Percentiles rank a stretch among this genome's conserved stretches.
phyloP scores from a whole-genome alignment of 2,888 invertebrate genomes.

The Stomorhina lunata region DNA sequence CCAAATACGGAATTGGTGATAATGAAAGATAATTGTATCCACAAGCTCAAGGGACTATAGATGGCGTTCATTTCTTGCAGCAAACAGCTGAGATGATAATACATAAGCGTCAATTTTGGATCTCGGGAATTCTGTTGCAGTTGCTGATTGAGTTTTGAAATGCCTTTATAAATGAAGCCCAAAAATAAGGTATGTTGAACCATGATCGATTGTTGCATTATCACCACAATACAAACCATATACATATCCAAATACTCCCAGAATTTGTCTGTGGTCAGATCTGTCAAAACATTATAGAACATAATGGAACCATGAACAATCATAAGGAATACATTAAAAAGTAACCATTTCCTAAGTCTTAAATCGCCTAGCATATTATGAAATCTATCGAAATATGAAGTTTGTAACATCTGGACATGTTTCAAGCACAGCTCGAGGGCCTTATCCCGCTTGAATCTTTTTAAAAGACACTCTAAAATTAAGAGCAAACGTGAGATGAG shows the following conservation, averaged over 20 bases:
- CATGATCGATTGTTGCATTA: slow-evolving; percentile 22
- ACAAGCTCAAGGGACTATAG: slow-evolving; percentile 12
- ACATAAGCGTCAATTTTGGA: slow-evolving; percentile 16
- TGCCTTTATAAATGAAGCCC: slow-evolving; percentile 31
- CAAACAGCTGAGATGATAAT: neutral
- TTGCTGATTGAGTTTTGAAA: slow-evolving; percentile 21
- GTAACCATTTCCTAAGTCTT: neutral
- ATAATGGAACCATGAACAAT: neutral
- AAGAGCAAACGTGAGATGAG: neutral
- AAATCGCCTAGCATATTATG: neutral
- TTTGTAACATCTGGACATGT: neutral
- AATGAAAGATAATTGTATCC: slow-evolving; percentile 16
- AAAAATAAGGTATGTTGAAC: slow-evolving; percentile 25
- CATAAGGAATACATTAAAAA: neutral
- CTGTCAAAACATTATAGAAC: neutral
- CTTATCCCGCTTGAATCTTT: neutral
- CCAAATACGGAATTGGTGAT: slow-evolving; percentile 36
- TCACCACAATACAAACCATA: neutral
- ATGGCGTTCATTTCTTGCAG: slow-evolving; percentile 20
- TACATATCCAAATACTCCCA: neutral
- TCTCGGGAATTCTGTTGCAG: neutral
- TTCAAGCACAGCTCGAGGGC: neutral
- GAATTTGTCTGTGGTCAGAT: neutral
- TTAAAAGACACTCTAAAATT: neutral
- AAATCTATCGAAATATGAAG: slow-evolving; percentile 25